These are phyloP conservation scores for Prosapia bicincta DNA, from an alignment of 2,888 invertebrate species.

Conservation along the genomic window DNA sequence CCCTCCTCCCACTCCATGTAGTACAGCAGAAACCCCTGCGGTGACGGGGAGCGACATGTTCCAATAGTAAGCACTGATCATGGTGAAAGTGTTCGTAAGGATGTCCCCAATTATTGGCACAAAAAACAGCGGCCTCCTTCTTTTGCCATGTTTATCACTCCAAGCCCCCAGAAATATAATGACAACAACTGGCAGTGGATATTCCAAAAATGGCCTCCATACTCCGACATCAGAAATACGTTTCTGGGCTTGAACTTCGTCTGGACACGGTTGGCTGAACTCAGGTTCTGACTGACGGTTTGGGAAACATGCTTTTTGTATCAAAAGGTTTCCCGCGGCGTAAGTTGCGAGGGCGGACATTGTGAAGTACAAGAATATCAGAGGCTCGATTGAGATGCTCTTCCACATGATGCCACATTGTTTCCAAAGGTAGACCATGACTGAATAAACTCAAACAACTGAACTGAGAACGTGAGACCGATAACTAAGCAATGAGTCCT, in stretches of 20 bases:
- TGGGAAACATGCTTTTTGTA: constrained; percentile 28
- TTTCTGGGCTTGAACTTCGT: constrained; percentile 23
- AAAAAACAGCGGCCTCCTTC: constrained; percentile 33
- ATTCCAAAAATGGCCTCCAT: constrained; percentile 27
- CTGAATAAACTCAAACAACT: no score
- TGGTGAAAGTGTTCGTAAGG: constrained; percentile 8
- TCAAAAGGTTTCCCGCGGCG: constrained; percentile 23
- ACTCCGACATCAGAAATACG: constrained; percentile 25
- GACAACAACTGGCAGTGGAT: constrained; percentile 26
- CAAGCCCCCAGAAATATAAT: constrained; percentile 33
- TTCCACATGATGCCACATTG: no score
- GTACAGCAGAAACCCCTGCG: constrained; percentile 10
- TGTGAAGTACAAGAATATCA: constrained; percentile 28
- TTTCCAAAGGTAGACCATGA: no score
- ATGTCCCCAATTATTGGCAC: constrained; percentile 32
- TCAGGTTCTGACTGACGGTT: constrained; percentile 3
- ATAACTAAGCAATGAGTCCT: no score
- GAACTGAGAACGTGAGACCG: no score
- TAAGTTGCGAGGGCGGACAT: constrained; percentile 1
- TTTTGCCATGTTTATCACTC: constrained; percentile 35
- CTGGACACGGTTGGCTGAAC: not conserved
- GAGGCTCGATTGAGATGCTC: constrained; percentile 28
- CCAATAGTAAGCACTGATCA: constrained; percentile 28
- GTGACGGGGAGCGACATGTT: constrained; percentile 20
- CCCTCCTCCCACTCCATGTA: constrained; percentile 26